phyloP scores from a whole-genome alignment of 2,113 vertebrate genomes.

The Corythornis vintsioides region DNA sequence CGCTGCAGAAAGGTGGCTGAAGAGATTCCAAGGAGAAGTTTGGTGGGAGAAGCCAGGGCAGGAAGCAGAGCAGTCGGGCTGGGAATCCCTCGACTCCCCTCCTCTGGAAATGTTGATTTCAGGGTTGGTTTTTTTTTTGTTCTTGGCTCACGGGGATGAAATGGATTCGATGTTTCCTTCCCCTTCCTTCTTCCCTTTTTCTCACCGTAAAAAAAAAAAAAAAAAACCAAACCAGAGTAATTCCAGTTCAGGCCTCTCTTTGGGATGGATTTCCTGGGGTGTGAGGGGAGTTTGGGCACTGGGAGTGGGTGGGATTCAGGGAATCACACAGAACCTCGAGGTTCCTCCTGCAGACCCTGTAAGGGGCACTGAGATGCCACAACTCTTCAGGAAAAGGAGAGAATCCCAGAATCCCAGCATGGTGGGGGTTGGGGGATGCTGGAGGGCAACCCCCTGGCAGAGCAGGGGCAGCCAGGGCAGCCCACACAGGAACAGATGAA shows the following conservation, averaged over 20 bases:
- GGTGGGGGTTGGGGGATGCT: not conserved
- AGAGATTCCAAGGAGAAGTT: not conserved
- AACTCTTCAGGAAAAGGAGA: not conserved
- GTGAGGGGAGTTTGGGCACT: not conserved
- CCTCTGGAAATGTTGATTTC: slow-evolving; percentile 58
- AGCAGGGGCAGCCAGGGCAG: too few relatives aligned
- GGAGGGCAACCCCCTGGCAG: too few relatives aligned
- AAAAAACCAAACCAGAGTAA: too few relatives aligned
- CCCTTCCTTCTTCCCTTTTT: not conserved
- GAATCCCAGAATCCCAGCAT: not conserved
- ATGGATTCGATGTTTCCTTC: not conserved
- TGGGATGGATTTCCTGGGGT: not conserved
- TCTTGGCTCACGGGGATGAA: not conserved
- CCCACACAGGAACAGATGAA: too few relatives aligned
- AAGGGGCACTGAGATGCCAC: not conserved
- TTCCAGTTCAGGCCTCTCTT: not conserved
- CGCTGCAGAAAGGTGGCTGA: not conserved
- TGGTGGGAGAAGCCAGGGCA: slow-evolving; percentile 32
- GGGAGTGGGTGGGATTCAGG: not conserved
- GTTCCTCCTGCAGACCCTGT: not conserved
- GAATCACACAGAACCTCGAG: not conserved
- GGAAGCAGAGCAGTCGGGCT: slow-evolving; percentile 35
- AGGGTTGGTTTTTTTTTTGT: not conserved
- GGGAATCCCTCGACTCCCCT: not conserved
- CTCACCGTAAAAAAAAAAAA: not conserved